Percentiles rank a stretch among this genome's conserved stretches.
phyloP scores from a whole-genome alignment of 2,888 invertebrate species.

The Morinoia aosen region DNA sequence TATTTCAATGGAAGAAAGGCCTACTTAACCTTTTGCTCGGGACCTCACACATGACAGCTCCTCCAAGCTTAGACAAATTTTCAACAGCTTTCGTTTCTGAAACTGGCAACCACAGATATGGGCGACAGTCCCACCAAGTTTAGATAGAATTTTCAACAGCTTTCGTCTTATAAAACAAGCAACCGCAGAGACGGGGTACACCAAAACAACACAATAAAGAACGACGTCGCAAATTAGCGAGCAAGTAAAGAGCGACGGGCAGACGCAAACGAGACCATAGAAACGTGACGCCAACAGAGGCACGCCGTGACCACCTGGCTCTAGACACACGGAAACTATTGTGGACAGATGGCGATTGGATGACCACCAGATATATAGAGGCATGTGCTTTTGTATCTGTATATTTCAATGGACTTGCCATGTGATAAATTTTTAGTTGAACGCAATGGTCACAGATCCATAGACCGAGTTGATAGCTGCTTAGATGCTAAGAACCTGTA shows the following conservation, averaged over 20 bases:
- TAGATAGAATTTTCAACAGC: background rate
- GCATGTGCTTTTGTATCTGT: too few relatives aligned
- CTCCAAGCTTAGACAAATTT: background rate
- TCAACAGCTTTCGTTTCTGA: background rate
- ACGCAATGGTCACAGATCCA: too few relatives aligned
- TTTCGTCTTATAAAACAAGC: background rate
- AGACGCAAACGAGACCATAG: background rate
- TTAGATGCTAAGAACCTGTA: too few relatives aligned
- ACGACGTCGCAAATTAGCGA: background rate
- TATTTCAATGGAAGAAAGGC: too few relatives aligned
- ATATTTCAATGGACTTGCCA: too few relatives aligned
- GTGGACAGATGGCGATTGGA: background rate
- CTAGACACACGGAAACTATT: background rate
- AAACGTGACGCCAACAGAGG: background rate
- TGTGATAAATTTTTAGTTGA: too few relatives aligned
- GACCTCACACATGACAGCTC: background rate
- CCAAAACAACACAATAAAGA: slow-evolving; percentile 4
- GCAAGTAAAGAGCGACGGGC: background rate
- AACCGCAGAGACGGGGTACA: background rate
- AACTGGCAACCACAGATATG: background rate
- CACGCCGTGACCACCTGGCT: background rate
- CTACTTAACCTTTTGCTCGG: background rate
- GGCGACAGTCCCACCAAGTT: background rate
- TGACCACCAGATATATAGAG: too few relatives aligned
- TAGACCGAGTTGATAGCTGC: too few relatives aligned